phyloP scores from a whole-genome alignment of 2,113 vertebrate genomes.

The Nothobranchius kuhntae region DNA sequence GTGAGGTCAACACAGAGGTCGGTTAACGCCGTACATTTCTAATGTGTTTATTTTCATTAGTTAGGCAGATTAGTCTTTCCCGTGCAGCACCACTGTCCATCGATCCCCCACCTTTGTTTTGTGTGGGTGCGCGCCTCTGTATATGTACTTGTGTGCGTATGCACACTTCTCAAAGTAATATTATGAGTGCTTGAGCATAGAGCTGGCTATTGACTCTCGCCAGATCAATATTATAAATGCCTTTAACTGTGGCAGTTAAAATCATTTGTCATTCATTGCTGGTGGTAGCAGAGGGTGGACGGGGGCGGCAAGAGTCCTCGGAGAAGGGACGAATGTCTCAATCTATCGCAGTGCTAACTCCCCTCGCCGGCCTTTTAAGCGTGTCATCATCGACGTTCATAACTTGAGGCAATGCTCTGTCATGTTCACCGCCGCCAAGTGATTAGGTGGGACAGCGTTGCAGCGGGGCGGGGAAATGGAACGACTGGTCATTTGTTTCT shows the following conservation, averaged over 20 bases:
- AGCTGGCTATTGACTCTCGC: constrained; percentile 87
- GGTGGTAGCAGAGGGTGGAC: constrained; percentile 9
- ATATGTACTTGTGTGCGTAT: constrained; percentile 46
- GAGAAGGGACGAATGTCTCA: constrained; percentile 85
- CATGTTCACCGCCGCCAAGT: constrained; percentile 59
- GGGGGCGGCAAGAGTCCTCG: constrained; percentile 60
- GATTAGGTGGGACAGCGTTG: constrained; percentile 53
- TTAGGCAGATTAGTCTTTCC: constrained; percentile 88
- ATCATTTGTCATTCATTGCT: constrained; percentile 88
- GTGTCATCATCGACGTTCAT: constrained; percentile 69
- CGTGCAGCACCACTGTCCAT: constrained; percentile 86
- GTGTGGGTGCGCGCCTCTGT: constrained; percentile 30
- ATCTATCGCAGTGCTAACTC: constrained; percentile 57
- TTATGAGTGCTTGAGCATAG: constrained; percentile 89
- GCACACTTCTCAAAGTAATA: constrained; percentile 85
- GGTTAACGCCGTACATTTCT: constrained; percentile 72
- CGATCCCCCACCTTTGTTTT: constrained; percentile 73
- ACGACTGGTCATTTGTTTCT: constrained; percentile 67
- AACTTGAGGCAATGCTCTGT: constrained; percentile 68
- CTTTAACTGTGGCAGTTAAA: constrained; percentile 82
- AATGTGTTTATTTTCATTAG: constrained; percentile 88
- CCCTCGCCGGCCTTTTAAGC: constrained; percentile 57
- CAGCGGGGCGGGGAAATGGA: constrained; percentile 37
- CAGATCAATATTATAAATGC: constrained; percentile 85
- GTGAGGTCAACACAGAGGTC: constrained; percentile 72